These are phyloP conservation scores for Hesperophylax magnus DNA, from an alignment of 1,140 invertebrate species.

Conservation along the genomic window DNA sequence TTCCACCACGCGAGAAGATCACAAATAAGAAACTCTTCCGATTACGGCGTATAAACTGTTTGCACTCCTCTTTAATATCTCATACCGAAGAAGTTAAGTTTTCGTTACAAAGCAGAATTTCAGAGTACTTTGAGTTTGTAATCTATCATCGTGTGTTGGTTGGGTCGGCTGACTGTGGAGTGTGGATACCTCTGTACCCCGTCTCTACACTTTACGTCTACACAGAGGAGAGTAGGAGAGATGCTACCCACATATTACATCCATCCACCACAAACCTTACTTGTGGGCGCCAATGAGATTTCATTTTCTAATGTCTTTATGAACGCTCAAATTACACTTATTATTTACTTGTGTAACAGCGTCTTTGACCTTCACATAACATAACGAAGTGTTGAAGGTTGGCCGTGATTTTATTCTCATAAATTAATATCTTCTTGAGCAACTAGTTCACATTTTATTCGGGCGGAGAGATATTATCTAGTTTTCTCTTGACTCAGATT, in stretches of 20 bases:
- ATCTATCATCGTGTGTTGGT: not conserved
- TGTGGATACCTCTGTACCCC: too few species aligned
- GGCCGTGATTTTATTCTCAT: not conserved
- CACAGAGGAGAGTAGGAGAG: not conserved
- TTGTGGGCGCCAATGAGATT: constrained; percentile 25
- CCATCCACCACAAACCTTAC: too few species aligned
- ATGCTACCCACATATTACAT: not conserved
- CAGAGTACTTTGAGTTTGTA: not conserved
- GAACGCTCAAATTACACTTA: not conserved
- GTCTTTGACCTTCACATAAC: not conserved
- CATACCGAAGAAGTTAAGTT: not conserved
- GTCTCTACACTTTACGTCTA: too few species aligned
- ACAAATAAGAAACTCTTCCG: too few species aligned
- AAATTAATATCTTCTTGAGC: not conserved
- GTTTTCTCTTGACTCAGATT: too few species aligned
- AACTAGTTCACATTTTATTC: not conserved
- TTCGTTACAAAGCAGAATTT: not conserved
- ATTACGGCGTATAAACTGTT: not conserved
- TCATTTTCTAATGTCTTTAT: constrained; percentile 6
- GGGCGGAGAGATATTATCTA: too few species aligned
- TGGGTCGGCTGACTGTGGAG: not conserved
- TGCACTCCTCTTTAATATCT: not conserved
- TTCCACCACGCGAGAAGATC: too few species aligned
- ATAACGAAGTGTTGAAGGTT: not conserved
- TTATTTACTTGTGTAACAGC: not conserved